A percentile compares a stretch with the other conserved stretches of the same genome.
Evolutionary conservation across 2,113 vertebrate genomes (phyloP).

Genomic region (Setophaga kirtlandii): DNA sequence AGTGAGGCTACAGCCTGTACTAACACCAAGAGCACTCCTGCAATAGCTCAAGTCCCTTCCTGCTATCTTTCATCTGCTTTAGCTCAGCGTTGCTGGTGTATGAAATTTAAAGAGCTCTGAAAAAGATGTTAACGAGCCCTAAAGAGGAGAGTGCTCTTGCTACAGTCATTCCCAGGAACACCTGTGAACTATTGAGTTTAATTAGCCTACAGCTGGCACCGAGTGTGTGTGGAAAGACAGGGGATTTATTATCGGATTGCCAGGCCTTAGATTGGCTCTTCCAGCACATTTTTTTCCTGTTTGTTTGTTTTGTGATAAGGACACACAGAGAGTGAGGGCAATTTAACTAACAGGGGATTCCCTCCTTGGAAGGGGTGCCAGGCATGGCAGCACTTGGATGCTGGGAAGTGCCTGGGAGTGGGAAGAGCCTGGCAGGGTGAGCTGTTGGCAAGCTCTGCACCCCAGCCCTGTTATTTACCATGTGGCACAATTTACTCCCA

Average conservation of each 20-base stretch:
- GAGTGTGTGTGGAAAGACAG: slow-evolving; percentile 10
- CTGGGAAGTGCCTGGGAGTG: neutral
- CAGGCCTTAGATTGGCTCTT: slow-evolving; percentile 26
- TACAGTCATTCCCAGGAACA: slow-evolving; percentile 40
- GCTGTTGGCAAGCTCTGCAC: neutral
- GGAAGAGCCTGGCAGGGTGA: neutral
- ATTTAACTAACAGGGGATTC: slow-evolving; percentile 32
- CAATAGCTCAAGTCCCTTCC: neutral
- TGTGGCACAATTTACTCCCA: neutral
- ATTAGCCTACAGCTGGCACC: slow-evolving; percentile 49
- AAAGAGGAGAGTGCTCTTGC: slow-evolving; percentile 42
- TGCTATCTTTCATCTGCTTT: neutral
- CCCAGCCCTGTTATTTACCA: neutral
- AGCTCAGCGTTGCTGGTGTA: slow-evolving; percentile 28
- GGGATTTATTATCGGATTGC: slow-evolving; percentile 37
- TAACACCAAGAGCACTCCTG: neutral
- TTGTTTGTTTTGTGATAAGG: slow-evolving; percentile 60
- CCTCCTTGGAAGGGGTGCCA: neutral
- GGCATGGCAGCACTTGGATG: neutral
- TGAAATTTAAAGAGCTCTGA: slow-evolving; percentile 62
- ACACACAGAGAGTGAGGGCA: neutral
- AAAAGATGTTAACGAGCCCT: slow-evolving; percentile 64
- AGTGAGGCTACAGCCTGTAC: neutral
- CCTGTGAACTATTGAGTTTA: slow-evolving; percentile 54
- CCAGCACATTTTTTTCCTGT: neutral